phyloP scores from a whole-genome alignment of 64 coral and sea anemone genomes.

The Stichodactyla helianthus region DNA sequence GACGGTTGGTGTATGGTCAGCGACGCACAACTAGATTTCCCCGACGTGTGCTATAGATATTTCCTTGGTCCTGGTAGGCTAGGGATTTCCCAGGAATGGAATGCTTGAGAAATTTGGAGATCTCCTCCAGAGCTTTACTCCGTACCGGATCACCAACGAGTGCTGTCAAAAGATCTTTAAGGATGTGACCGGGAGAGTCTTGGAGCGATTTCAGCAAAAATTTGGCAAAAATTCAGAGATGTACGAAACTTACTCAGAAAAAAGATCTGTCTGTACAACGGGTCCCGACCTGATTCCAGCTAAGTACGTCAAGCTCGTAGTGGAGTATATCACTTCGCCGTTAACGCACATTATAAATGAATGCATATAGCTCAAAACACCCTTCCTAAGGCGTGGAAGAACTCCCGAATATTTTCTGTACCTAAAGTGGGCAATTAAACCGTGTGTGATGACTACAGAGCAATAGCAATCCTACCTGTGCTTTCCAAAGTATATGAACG shows the following conservation, averaged over 20 bases:
- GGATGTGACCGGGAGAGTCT: neutral
- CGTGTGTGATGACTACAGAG: constrained; percentile 13
- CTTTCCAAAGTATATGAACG: constrained; percentile 47
- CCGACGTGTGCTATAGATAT: too few relatives aligned
- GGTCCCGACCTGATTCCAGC: constrained; percentile 31
- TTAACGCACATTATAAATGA: constrained; percentile 42
- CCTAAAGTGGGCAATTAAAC: constrained; percentile 17
- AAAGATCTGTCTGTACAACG: too few relatives aligned
- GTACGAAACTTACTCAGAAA: too few relatives aligned
- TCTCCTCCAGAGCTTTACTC: neutral
- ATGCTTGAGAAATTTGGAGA: neutral
- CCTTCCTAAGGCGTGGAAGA: constrained; percentile 22
- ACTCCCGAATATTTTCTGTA: constrained; percentile 18
- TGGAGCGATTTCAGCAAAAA: too few relatives aligned
- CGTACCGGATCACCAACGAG: neutral
- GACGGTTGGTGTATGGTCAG: too few relatives aligned
- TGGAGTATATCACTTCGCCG: constrained; percentile 4
- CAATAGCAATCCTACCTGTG: constrained; percentile 28
- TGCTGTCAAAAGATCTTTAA: neutral
- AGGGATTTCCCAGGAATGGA: too few relatives aligned
- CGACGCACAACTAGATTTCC: too few relatives aligned
- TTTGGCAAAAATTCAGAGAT: too few relatives aligned
- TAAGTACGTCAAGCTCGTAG: constrained; percentile 27
- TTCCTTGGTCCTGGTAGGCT: too few relatives aligned
- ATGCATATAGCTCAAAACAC: constrained; percentile 18